A percentile compares a stretch with the other conserved stretches of the same genome.
These are phyloP conservation scores for Orientallactaga bullata DNA, from an alignment of 2,113 vertebrate species.

Conservation along the genomic window DNA sequence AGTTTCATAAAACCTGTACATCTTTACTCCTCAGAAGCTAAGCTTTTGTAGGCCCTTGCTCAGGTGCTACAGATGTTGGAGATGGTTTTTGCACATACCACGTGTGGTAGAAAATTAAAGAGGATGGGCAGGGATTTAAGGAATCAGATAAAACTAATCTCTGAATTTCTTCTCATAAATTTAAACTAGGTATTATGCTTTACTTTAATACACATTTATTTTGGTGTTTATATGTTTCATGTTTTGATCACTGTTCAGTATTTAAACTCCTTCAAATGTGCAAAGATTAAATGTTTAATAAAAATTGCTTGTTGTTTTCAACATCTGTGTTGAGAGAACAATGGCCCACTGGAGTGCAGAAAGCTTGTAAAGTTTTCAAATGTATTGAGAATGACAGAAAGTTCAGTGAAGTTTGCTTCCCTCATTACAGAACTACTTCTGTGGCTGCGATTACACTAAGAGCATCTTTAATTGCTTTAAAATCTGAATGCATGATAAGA, in stretches of 20 bases:
- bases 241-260: slow-evolving; percentile 92
- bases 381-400: slow-evolving; percentile 98
- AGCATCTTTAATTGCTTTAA: slow-evolving; percentile 99
- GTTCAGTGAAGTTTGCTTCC: slow-evolving; percentile 99
- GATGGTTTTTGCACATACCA: slow-evolving; percentile 79
- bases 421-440: slow-evolving; percentile 99
- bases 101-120: slow-evolving; percentile 85
- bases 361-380: slow-evolving; percentile 99
- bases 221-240: slow-evolving; percentile 87
- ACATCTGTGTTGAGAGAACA: slow-evolving; percentile 99
- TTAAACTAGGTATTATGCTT: slow-evolving; percentile 84
- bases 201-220: slow-evolving; percentile 86
- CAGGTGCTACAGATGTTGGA: slow-evolving; percentile 79
- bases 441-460: slow-evolving; percentile 99
- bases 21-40: slow-evolving; percentile 70
- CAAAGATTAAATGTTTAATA: slow-evolving; percentile 95
- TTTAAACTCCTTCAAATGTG: slow-evolving; percentile 93
- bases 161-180: slow-evolving; percentile 78
- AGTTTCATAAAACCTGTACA: slow-evolving; percentile 39
- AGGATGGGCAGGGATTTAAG: slow-evolving; percentile 81
- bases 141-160: slow-evolving; percentile 76
- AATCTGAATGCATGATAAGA: slow-evolving; percentile 99
- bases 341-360: slow-evolving; percentile 99
- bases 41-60: slow-evolving; percentile 16
- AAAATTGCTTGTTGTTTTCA: slow-evolving; percentile 94